Percentiles rank a stretch among this genome's conserved stretches.
Evolutionary conservation across 2,888 invertebrate genomes (phyloP).

Genomic region (Hypselothyrea guttata): DNA sequence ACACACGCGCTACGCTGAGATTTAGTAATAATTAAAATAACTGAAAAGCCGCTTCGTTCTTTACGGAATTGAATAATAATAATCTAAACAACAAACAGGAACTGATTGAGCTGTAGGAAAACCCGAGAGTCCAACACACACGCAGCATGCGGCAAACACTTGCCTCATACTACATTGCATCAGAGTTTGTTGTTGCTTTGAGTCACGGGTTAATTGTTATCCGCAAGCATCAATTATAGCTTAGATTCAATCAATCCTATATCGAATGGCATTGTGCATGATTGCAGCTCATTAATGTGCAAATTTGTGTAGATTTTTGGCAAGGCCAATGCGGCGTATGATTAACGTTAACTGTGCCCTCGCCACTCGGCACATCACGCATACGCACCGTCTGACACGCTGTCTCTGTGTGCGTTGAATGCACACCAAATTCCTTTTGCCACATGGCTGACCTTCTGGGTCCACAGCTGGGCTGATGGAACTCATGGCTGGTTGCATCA

Average conservation of each 20-base stretch:
- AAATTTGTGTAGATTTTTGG: slow-evolving; percentile 59
- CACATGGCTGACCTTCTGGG: slow-evolving; percentile 65
- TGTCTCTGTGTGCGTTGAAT: slow-evolving; percentile 21
- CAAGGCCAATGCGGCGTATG: slow-evolving; percentile 54
- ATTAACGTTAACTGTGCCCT: slow-evolving; percentile 41
- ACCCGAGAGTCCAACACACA: slow-evolving; percentile 38
- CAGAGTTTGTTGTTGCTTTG: slow-evolving; percentile 16
- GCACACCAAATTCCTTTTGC: slow-evolving; percentile 54
- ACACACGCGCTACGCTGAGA: slow-evolving; percentile 2
- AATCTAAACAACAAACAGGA: slow-evolving; percentile 47
- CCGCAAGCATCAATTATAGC: slow-evolving; percentile 50
- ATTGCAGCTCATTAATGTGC: slow-evolving; percentile 36
- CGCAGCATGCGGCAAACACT: slow-evolving; percentile 24
- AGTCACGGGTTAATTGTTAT: slow-evolving; percentile 53
- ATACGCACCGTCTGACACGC: slow-evolving; percentile 50
- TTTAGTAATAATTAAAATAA: too few relatives aligned
- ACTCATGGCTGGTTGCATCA: neutral
- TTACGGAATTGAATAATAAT: neutral
- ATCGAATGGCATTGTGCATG: slow-evolving; percentile 9
- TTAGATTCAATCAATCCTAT: slow-evolving; percentile 22
- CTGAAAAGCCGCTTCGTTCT: too few relatives aligned
- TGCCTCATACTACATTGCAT: slow-evolving; percentile 24
- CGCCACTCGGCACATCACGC: slow-evolving; percentile 38
- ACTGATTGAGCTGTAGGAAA: slow-evolving; percentile 53
- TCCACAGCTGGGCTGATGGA: slow-evolving; percentile 14